A percentile compares a stretch with the other conserved stretches of the same genome.
Conservation (phyloP, 2,888 invertebrate genomes). For the Sepioteuthis lessoniana region DNA sequence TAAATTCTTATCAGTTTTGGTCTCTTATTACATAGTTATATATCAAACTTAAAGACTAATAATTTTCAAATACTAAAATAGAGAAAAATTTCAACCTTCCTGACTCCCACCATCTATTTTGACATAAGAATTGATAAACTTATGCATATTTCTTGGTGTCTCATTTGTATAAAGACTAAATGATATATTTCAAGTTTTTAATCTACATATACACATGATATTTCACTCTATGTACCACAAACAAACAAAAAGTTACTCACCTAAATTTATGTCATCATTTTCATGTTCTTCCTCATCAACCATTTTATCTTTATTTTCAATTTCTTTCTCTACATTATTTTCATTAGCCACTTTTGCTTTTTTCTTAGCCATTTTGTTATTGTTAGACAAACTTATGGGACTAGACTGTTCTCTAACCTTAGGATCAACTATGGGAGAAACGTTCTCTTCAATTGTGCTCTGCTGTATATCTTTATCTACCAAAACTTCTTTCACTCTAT, state of each 20-base stretch:
- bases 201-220: too few relatives aligned
- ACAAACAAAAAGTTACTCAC: background rate
- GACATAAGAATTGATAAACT: too few relatives aligned
- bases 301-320: conserved; percentile 38
- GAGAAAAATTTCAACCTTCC: too few relatives aligned
- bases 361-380: conserved; percentile 48
- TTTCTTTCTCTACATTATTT: conserved; percentile 47
- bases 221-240: too few relatives aligned
- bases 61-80: too few relatives aligned
- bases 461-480: conserved; percentile 36
- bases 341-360: conserved; percentile 45
- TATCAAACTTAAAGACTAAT: too few relatives aligned
- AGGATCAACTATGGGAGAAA: conserved; percentile 43
- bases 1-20: too few relatives aligned
- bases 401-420: conserved; percentile 43
- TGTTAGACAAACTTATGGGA: conserved; percentile 25
- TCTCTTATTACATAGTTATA: too few relatives aligned
- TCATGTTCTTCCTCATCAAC: background rate
- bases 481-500: conserved; percentile 43
- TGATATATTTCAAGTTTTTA: too few relatives aligned
- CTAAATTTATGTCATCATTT: conserved; percentile 38
- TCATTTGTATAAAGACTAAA: too few relatives aligned
- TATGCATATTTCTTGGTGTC: too few relatives aligned
- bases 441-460: background rate
- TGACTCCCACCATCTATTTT: too few relatives aligned